These are phyloP conservation scores for Geococcyx californianus DNA, from an alignment of 2,113 vertebrate species.

Conservation along the genomic window DNA sequence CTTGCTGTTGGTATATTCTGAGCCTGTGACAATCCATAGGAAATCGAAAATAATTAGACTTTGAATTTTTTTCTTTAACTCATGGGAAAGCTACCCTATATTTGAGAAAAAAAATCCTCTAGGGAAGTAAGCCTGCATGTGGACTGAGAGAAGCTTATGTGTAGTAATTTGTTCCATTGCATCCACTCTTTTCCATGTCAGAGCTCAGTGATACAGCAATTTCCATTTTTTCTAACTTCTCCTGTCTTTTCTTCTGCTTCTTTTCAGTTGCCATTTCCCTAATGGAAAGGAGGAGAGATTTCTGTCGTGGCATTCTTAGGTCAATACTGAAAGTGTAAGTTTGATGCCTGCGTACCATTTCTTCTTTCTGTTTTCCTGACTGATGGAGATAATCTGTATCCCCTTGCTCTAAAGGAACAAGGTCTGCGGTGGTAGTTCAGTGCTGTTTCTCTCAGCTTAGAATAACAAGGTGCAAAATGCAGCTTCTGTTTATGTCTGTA, in stretches of 20 bases:
- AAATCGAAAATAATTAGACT: not conserved
- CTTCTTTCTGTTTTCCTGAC: not conserved
- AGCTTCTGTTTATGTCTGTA: not conserved
- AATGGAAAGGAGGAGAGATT: not conserved
- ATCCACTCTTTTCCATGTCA: not conserved
- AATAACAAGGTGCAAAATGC: not conserved
- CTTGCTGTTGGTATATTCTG: not conserved
- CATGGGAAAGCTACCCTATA: not conserved
- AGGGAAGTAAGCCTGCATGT: not conserved
- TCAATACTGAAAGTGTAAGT: not conserved
- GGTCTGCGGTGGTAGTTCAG: fast-evolving
- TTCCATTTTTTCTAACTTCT: not conserved
- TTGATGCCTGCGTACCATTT: not conserved
- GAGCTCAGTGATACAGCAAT: not conserved
- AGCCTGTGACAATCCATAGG: not conserved
- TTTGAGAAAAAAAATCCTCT: not conserved
- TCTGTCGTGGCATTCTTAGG: not conserved
- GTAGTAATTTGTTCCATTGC: not conserved
- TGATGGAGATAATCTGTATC: not conserved
- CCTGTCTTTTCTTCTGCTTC: not conserved
- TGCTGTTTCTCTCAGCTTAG: not conserved
- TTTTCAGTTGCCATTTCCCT: not conserved
- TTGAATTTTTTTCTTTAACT: not conserved
- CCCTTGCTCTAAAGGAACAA: not conserved
- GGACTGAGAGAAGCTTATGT: not conserved